Base-by-base conservation (phyloP, 1,140 invertebrate species). In the Drosophila takahashii region DNA sequence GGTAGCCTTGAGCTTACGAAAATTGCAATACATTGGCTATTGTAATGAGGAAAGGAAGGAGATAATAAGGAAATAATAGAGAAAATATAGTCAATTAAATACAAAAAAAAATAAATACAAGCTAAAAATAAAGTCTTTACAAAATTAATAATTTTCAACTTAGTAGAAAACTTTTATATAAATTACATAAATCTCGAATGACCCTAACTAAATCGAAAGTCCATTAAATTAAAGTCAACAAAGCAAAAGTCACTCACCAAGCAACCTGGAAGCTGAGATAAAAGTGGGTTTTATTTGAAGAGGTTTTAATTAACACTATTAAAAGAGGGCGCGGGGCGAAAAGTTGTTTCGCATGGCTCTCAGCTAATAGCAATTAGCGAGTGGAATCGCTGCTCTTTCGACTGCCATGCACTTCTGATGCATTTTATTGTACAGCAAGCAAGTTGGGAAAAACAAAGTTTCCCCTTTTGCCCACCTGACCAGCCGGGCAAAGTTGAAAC, bases 271-370 rank as follows among this genome's bases (percentile, higher is more conserved):
- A 22, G 9, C 42, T 11, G 16, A 48, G 51, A 70, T 48, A 48
- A 70, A 70, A 70, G 16, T 39, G 29, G 51, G 36, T 44, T 44
- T 59, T 72, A 72, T 72, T 72, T 60, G 32, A 72, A 60, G 47
- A 72, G 67, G 45, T 52, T 71, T 72, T 72, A 72, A 72, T 72
- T 72, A 72, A 72, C 45, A 60, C 47, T 51, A 60, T 72, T 47
- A 45, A 44, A 45, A 22, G 11, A 11, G 16, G 26, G 26, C 22
- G 37, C n/a, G 16, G 11, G 36, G 15, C 0, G 47, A 10, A 70
- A 37, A 39, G 32, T 27, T 57, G 36, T 57, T 72, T 51, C 16
- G 13, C 54, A 51, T 52, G 50, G 66, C 45, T 8, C 34, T 45
- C 32, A 13, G 67, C 27, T 72, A 60, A 72, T 72, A 72, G 37